Conservation (phyloP, 2,888 invertebrate species). For the Torymus texanus region DNA sequence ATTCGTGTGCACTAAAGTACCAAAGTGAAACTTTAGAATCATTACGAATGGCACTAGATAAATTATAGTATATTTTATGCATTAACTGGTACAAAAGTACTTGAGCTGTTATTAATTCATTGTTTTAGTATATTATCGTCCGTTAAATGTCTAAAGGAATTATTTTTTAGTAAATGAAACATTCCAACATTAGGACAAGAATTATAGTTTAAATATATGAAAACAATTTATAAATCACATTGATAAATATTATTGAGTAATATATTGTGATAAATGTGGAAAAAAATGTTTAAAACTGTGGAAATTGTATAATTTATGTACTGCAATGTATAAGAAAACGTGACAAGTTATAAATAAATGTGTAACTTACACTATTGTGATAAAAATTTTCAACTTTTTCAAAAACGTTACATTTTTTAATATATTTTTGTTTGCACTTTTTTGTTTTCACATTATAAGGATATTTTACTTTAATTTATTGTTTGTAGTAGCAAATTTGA, state of each 20-base stretch:
- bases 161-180: conserved; percentile 50
- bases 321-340: conserved; percentile 42
- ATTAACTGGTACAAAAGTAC: conserved; percentile 40
- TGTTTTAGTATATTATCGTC: conserved; percentile 48
- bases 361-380: conserved; percentile 52
- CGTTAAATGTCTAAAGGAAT: conserved; percentile 51
- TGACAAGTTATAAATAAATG: conserved; percentile 53
- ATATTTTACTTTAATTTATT: conserved; percentile 24
- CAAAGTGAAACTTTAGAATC: conserved; percentile 33
- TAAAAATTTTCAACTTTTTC: conserved; percentile 10
- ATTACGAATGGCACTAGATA: conserved; percentile 50
- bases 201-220: conserved; percentile 26
- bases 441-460: conserved; percentile 1
- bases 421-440: conserved; percentile 26
- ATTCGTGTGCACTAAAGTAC: conserved; percentile 37
- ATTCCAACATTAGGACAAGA: conserved; percentile 35
- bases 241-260: conserved; percentile 27
- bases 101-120: conserved; percentile 40
- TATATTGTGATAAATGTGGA: conserved; percentile 50
- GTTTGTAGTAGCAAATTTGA: conserved; percentile 15
- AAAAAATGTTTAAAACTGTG: conserved; percentile 58
- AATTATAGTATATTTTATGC: conserved; percentile 37
- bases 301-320: conserved; percentile 51
- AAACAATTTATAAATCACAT: conserved; percentile 18
- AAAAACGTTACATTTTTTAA: conserved; percentile 18